Base-by-base conservation (phyloP, 2,888 invertebrate species). In the Shargacucullia verbasci region DNA sequence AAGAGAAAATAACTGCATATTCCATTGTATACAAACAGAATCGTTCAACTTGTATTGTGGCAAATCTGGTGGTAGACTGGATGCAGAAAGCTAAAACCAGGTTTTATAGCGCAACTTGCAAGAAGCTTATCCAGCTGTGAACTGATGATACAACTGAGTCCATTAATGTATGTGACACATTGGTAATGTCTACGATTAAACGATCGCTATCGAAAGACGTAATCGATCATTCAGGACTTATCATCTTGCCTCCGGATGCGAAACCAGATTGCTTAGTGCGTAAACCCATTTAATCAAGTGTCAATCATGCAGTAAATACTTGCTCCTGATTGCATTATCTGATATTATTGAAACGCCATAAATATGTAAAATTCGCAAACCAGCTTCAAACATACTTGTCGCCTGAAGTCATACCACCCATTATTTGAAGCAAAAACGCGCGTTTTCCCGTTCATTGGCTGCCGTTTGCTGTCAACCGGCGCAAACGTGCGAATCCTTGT, bases 151-250 rank as follows among this genome's bases (percentile, higher is more conserved):
- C 2, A 20, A 4, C 20, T 20, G 20, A 20, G 20, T 20, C 20
- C 2, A 20, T 20, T 20, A 4, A 20, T 20, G 20, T 2, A 20
- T 20, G 20, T 8, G 8, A 37, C 14, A 2, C 12, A 45, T 41
- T 33, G n/a, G 12, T 12, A 20, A 9, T 8, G 38, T 58, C 14
- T 43, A 39, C 15, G 14, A 7, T 10, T 35, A 27, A 49, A 15
- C 15, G 14, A 65, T 52, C 10, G 12, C 44, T 48, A 67, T 48
- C 52, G 25, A 47, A 31, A 0, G 43, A 20, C 25, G n/a, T 40
- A 53, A 64, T 59, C 61, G 33, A 60, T 44, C 25, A 10, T 48
- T 60, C 38, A 38, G 33, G 3, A 27, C 12, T 29, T 39, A 50
- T 49, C 13, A 37, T 33, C 31, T 29, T 46, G 15, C 27, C 34